These are phyloP conservation scores for Camptogramma bilineatum DNA, from an alignment of 2,888 invertebrate genomes.

Conservation along the genomic window DNA sequence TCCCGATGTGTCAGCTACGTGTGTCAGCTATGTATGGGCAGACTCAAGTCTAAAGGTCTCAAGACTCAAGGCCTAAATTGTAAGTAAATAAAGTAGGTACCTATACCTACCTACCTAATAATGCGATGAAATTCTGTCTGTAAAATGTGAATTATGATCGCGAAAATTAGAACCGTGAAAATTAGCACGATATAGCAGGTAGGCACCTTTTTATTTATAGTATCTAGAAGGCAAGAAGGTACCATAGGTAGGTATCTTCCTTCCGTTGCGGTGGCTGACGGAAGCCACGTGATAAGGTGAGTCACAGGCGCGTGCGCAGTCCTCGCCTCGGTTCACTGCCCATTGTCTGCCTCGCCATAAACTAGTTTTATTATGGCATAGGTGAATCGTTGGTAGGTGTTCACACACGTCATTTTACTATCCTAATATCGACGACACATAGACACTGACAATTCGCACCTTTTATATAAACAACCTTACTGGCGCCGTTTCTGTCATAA, in stretches of 20 bases:
- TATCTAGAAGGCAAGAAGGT: not conserved
- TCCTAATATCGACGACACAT: not conserved
- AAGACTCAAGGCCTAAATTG: too few relatives aligned
- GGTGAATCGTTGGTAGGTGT: conserved; percentile 15
- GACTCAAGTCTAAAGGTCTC: too few relatives aligned
- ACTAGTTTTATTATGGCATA: conserved; percentile 43
- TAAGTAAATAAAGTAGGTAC: too few relatives aligned
- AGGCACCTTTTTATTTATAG: not conserved
- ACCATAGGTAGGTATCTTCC: conserved; percentile 52
- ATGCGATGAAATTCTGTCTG: too few relatives aligned
- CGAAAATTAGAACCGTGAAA: too few relatives aligned
- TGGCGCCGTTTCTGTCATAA: too few relatives aligned
- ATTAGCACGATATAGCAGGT: too few relatives aligned
- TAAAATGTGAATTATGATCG: too few relatives aligned
- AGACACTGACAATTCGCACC: not conserved
- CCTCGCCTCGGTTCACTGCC: conserved; percentile 59
- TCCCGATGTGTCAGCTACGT: too few relatives aligned
- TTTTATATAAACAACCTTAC: too few relatives aligned
- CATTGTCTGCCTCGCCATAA: conserved; percentile 72
- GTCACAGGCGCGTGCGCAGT: conserved; percentile 59
- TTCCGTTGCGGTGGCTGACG: conserved; percentile 67
- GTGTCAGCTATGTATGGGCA: too few relatives aligned
- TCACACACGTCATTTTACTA: conserved; percentile 14
- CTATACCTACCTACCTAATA: too few relatives aligned
- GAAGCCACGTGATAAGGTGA: conserved; percentile 75